These are phyloP conservation scores for Antennarius striatus DNA, from an alignment of 2,113 vertebrate genomes.

Conservation along the genomic window DNA sequence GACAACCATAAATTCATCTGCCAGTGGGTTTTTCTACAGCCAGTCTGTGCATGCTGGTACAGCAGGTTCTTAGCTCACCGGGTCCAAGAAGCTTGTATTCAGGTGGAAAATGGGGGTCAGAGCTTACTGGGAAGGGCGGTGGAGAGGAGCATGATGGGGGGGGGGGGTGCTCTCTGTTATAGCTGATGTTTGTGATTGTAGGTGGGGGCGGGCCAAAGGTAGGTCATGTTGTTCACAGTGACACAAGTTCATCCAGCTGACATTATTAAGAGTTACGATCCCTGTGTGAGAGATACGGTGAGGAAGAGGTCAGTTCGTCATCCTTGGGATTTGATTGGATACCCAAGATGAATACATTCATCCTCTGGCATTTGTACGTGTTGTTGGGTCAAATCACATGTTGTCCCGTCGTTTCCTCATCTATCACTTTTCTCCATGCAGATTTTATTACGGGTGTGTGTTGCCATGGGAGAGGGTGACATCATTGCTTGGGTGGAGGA, in stretches of 20 bases:
- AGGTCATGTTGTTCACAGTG: slow-evolving; percentile 38
- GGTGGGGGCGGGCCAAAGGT: slow-evolving; percentile 55
- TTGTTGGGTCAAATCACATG: slow-evolving; percentile 31
- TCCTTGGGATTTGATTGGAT: slow-evolving; percentile 58
- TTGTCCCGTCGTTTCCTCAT: slow-evolving; percentile 30
- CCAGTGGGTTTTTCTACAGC: slow-evolving; percentile 4
- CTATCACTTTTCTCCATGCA: slow-evolving; percentile 44
- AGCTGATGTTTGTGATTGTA: slow-evolving; percentile 38
- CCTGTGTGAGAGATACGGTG: slow-evolving; percentile 17
- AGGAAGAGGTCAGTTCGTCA: slow-evolving; percentile 45
- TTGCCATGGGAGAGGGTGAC: no score
- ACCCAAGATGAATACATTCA: slow-evolving; percentile 32
- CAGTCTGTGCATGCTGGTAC: slow-evolving; percentile 19
- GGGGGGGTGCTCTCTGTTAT: slow-evolving; percentile 19
- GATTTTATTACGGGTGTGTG: background rate
- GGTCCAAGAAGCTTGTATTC: slow-evolving; percentile 39
- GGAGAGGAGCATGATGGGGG: slow-evolving; percentile 13
- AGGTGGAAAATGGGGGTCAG: slow-evolving; percentile 55
- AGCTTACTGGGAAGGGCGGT: slow-evolving; percentile 41
- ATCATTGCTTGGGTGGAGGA: no score
- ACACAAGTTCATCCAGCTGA: slow-evolving; percentile 36
- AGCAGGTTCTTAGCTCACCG: slow-evolving; percentile 39
- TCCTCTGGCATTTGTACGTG: slow-evolving; percentile 32
- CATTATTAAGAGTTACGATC: slow-evolving; percentile 43
- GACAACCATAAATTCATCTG: slow-evolving; percentile 6